Percentiles rank a stretch among this genome's conserved stretches.
Evolutionary conservation across 2,888 invertebrate species (phyloP).

Genomic region (Rhogogaster chlorosoma): DNA sequence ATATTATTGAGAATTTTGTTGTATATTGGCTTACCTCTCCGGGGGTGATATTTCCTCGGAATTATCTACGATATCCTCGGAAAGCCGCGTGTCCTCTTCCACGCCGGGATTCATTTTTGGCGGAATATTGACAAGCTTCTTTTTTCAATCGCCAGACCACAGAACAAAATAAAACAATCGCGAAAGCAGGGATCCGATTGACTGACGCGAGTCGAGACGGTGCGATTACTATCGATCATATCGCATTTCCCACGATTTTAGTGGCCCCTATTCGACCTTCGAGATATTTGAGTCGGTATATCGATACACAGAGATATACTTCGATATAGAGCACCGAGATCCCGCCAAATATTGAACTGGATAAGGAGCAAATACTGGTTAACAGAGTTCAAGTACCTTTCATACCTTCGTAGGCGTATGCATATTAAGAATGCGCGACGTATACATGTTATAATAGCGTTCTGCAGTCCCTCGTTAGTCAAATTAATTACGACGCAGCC

Average conservation of each 20-base stretch:
- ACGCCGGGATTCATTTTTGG: constrained; percentile 70
- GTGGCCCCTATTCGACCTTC: neutral
- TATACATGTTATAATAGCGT: neutral
- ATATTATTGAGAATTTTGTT: neutral
- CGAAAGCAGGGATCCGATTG: constrained; percentile 54
- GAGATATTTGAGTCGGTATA: neutral
- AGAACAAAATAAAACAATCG: constrained; percentile 51
- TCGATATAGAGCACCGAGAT: neutral
- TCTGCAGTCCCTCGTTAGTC: neutral
- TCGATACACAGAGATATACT: constrained; percentile 1
- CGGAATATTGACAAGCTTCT: constrained; percentile 63
- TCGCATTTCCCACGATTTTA: neutral
- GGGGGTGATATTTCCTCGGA: constrained; percentile 66
- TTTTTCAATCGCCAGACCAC: constrained; percentile 58
- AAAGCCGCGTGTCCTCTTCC: constrained; percentile 61
- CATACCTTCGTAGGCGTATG: neutral
- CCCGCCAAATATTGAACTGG: constrained; percentile 19
- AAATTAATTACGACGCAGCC: neutral
- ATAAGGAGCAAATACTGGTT: neutral
- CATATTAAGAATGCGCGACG: constrained; percentile 39
- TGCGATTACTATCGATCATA: constrained; percentile 34
- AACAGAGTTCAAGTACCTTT: constrained; percentile 34
- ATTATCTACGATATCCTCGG: constrained; percentile 60
- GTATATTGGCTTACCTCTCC: constrained; percentile 63
- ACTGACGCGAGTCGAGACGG: constrained; percentile 48